Evolutionary conservation across 2,113 vertebrate genomes (phyloP).

Genomic region (Hemiscyllium ocellatum): DNA sequence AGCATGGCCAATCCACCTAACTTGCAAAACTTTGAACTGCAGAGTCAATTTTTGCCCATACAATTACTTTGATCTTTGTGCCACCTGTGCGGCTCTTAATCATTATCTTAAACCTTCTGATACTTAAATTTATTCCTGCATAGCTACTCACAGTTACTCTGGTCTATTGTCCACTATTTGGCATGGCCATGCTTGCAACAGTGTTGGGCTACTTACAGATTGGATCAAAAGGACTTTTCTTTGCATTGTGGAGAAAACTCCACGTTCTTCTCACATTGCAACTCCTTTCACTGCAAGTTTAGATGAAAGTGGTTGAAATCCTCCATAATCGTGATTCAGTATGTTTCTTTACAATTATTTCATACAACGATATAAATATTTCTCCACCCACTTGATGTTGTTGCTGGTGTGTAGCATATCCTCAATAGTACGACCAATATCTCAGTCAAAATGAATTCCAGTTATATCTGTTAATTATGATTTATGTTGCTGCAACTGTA

Average conservation of each 20-base stretch:
- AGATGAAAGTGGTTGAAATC: background rate
- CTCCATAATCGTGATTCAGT: background rate
- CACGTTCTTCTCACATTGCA: background rate
- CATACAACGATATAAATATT: background rate
- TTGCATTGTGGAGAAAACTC: background rate
- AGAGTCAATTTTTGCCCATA: background rate
- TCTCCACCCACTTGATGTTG: background rate
- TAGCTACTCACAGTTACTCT: background rate
- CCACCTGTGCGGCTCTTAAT: background rate
- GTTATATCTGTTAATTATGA: background rate
- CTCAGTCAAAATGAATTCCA: background rate
- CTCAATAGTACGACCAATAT: background rate
- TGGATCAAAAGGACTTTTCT: background rate
- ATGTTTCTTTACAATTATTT: background rate
- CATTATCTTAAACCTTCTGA: background rate
- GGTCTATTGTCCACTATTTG: background rate
- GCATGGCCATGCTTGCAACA: background rate
- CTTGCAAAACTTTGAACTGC: too few species aligned
- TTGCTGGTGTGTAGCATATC: background rate
- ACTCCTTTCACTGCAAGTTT: background rate
- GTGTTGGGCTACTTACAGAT: background rate
- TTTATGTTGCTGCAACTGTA: background rate
- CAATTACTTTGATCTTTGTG: background rate
- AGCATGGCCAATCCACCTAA: too few species aligned
- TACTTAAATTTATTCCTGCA: background rate